Evolutionary conservation across 2,888 invertebrate species (phyloP), one percentile per base, ranked within the genome.

Genomic region (Labia minor): DNA sequence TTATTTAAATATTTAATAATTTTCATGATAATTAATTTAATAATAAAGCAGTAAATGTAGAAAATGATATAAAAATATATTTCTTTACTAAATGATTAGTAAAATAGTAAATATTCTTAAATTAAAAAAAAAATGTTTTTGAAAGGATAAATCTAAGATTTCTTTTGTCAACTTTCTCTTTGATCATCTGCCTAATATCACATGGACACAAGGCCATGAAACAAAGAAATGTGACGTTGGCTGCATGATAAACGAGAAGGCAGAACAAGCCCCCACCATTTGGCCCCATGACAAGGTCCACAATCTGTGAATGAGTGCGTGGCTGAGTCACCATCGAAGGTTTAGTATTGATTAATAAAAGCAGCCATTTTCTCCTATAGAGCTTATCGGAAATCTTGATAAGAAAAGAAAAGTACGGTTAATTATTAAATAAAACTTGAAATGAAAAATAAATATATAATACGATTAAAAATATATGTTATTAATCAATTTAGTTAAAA

Each of bases 331-430:
- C 16, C 49, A 49, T n/a, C 49, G n/a, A 49, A n/a, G 49, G 2
- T 49, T 49, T 49, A 14, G 49, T 49, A 49, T 49, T 49, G 49
- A 49, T 49, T 49, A 49, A 49, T 49, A 49, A 49, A 49, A 49
- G 49, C 49, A 49, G 49, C 49, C 49, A 49, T 49, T 49, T 49
- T 49, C 49, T 49, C n/a, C 16, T 16, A 16, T 16, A 14, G 49
- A 49, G 49, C n/a, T 11, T n/a, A 49, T n/a, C 16, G 3, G 14
- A 49, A 49, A 49, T 49, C 49, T n/a, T 6, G 26, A 26, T 26
- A 49, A 49, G 14, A 4, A 49, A 49, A 3, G n/a, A 14, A 4
- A n/a, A n/a, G n/a, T 8, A 49, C 14, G 49, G 49, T 10, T 49
- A 16, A n/a, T n/a, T 3, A n/a, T 49, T 16, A 49, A 49, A 2